Percentiles rank a stretch among this genome's conserved stretches.
These are phyloP conservation scores for Diplodus sargus DNA, from an alignment of 2,797 vertebrate genomes.

Conservation along the genomic window DNA sequence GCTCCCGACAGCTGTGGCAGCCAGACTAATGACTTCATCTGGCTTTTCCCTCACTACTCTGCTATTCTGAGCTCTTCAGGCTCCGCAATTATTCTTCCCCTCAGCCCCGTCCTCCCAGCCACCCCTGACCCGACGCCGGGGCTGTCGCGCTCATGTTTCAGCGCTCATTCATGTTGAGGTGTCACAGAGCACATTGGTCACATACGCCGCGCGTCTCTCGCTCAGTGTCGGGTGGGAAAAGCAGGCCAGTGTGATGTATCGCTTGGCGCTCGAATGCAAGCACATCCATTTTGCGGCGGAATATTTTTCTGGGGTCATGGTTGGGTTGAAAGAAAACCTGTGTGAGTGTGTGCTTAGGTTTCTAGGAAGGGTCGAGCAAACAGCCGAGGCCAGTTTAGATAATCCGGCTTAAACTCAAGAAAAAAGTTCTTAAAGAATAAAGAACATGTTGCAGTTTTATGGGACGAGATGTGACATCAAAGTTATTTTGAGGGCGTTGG, in stretches of 20 bases:
- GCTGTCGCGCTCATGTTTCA: constrained; percentile 65
- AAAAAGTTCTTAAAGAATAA: neutral
- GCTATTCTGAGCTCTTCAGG: constrained; percentile 59
- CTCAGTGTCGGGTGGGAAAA: neutral
- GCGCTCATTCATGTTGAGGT: constrained; percentile 52
- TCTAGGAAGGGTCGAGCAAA: neutral
- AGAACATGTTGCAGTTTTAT: neutral
- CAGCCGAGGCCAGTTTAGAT: neutral
- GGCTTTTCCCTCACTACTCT: constrained; percentile 59
- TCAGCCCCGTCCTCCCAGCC: constrained; percentile 31
- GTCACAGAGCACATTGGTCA: constrained; percentile 52
- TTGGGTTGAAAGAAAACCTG: constrained; percentile 7
- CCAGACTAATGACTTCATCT: constrained; percentile 71
- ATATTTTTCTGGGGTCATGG: constrained; percentile 13
- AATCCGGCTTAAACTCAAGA: neutral
- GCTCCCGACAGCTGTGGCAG: constrained; percentile 68
- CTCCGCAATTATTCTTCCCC: constrained; percentile 49
- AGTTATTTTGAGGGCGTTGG: neutral
- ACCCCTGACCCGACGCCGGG: constrained; percentile 41
- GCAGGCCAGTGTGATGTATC: constrained; percentile 19
- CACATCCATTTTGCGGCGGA: constrained; percentile 21
- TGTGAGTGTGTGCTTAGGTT: neutral
- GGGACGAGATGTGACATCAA: neutral
- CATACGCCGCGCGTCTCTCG: constrained; percentile 25
- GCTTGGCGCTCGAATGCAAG: constrained; percentile 3